These are phyloP conservation scores for Aspidoscelis tigris DNA, from an alignment of 2,113 vertebrate species.

Conservation along the genomic window DNA sequence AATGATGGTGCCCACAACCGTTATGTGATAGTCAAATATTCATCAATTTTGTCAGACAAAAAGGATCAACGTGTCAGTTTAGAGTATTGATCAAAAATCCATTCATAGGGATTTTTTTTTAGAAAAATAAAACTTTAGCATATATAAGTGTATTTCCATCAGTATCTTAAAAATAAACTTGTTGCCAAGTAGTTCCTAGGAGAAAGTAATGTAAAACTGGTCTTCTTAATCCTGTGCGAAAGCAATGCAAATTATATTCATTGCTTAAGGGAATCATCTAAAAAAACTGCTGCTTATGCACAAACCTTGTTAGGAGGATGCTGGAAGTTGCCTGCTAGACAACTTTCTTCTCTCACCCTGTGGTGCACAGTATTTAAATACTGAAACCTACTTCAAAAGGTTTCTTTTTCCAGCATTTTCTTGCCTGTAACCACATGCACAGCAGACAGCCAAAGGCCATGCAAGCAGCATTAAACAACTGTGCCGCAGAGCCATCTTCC, in stretches of 20 bases:
- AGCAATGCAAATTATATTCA: not conserved
- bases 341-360: not conserved
- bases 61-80: not conserved
- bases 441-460: slow-evolving; percentile 9
- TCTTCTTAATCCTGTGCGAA: not conserved
- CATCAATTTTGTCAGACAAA: not conserved
- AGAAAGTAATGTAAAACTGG: not conserved
- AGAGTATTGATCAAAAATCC: not conserved
- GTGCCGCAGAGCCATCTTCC: not conserved
- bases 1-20: not conserved
- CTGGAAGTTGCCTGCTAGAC: not conserved
- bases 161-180: too few species aligned
- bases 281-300: not conserved
- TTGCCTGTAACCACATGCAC: not conserved
- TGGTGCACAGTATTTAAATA: not conserved
- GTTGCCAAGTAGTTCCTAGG: not conserved
- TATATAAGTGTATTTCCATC: not conserved
- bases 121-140: not conserved
- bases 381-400: not conserved
- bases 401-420: not conserved
- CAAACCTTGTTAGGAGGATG: not conserved
- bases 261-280: not conserved
- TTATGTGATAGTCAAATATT: not conserved
- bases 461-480: not conserved
- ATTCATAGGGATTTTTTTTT: not conserved